Conservation (phyloP, 2,113 vertebrate genomes). For the Silurus glanis region DNA sequence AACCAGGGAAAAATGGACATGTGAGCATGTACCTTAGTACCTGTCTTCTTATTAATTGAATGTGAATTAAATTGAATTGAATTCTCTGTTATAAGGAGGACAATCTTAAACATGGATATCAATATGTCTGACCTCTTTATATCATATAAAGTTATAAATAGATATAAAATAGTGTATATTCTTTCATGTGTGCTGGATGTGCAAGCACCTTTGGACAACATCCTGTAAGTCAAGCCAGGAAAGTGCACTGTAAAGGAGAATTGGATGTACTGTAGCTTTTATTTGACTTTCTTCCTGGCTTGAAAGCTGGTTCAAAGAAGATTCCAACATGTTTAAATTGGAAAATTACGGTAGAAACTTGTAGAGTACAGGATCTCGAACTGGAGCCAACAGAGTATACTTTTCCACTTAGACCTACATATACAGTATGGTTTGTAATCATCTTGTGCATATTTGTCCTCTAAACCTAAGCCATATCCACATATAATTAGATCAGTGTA, state of each 20-base stretch:
- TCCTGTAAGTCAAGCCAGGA: too few relatives aligned
- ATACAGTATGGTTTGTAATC: slow-evolving; percentile 8
- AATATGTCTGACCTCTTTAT: neutral
- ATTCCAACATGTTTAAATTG: neutral
- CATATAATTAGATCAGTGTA: slow-evolving; percentile 28
- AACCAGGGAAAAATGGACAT: neutral
- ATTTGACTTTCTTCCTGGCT: neutral
- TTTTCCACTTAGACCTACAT: neutral
- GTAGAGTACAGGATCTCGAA: neutral
- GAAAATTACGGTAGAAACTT: neutral
- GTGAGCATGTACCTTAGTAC: neutral
- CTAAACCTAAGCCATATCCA: slow-evolving; percentile 13
- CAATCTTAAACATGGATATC: neutral
- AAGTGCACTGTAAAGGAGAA: neutral
- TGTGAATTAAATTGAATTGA: neutral
- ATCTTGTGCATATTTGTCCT: neutral
- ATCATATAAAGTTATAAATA: too few relatives aligned
- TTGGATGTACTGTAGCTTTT: neutral
- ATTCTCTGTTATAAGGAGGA: neutral
- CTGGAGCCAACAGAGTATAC: neutral
- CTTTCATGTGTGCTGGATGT: neutral
- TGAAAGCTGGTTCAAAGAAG: neutral
- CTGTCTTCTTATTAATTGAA: neutral
- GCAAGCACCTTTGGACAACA: neutral
- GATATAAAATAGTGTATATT: too few relatives aligned